phyloP scores from a whole-genome alignment of 2,113 vertebrate genomes.

The Thalassarche chlororhynchos region DNA sequence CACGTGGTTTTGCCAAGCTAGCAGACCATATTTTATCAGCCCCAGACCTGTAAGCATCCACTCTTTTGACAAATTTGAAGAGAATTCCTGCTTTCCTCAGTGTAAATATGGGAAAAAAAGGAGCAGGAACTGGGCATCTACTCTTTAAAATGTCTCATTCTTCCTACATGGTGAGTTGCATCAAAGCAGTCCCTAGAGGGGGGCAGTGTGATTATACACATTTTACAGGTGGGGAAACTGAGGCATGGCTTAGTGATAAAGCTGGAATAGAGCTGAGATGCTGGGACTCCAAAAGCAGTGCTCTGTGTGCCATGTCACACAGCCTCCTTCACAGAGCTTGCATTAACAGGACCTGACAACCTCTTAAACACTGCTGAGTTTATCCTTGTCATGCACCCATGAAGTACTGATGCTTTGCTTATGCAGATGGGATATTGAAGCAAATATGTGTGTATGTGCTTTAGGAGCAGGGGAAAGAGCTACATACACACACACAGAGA shows the following conservation, averaged over 20 bases:
- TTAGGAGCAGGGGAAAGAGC: background rate
- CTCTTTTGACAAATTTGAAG: background rate
- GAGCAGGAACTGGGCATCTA: background rate
- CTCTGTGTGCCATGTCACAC: background rate
- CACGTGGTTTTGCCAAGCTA: background rate
- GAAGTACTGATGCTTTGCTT: background rate
- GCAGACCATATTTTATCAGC: constrained; percentile 4
- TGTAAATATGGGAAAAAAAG: background rate
- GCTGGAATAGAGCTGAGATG: background rate
- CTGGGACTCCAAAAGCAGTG: background rate
- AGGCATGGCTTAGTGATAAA: background rate
- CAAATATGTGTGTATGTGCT: background rate
- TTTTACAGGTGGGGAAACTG: background rate
- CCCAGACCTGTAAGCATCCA: background rate
- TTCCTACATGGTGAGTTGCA: background rate
- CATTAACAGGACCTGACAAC: background rate
- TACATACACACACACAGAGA: background rate
- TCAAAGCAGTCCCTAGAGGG: background rate
- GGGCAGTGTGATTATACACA: background rate
- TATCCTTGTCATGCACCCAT: background rate
- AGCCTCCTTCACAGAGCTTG: background rate
- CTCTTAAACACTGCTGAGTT: background rate
- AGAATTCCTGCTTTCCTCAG: background rate
- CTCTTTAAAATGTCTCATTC: background rate
- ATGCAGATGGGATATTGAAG: background rate